These are phyloP conservation scores for Ptychobarbus kaznakovi DNA, from an alignment of 2,797 vertebrate species.

Conservation along the genomic window DNA sequence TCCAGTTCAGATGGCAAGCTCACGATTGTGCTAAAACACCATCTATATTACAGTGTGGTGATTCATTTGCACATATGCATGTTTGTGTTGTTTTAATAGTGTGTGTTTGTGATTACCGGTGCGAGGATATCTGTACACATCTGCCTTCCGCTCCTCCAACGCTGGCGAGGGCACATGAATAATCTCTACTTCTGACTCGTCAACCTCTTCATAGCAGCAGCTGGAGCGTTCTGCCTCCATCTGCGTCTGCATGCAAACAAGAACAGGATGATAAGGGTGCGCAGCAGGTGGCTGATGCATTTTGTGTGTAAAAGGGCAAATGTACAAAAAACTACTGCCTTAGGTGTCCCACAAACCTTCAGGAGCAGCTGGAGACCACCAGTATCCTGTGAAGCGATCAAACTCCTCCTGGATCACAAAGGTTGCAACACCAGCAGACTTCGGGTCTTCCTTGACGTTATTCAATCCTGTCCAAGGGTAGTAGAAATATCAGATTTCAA, in stretches of 20 bases:
- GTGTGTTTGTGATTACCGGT: conserved; percentile 79
- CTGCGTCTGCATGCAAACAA: conserved; percentile 75
- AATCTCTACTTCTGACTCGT: conserved; percentile 96
- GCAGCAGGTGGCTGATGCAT: background rate
- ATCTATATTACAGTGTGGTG: background rate
- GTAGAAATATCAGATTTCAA: background rate
- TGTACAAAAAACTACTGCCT: background rate
- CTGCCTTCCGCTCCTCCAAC: conserved; percentile 94
- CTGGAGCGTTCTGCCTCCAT: conserved; percentile 84
- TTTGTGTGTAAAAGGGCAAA: background rate
- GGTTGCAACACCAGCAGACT: conserved; percentile 94
- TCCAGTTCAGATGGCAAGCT: background rate
- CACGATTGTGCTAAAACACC: background rate
- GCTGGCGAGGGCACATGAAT: conserved; percentile 96
- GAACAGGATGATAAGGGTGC: background rate
- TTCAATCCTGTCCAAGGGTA: conserved; percentile 80
- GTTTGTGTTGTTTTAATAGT: background rate
- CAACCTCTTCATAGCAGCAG: conserved; percentile 96
- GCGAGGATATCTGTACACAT: conserved; percentile 95
- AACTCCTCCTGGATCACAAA: conserved; percentile 99
- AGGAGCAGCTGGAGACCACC: conserved; percentile 91
- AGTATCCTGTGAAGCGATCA: conserved; percentile 96
- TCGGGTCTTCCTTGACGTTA: conserved; percentile 92
- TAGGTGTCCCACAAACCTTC: conserved; percentile 78
- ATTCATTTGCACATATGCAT: background rate